Conservation (phyloP, 1,140 invertebrate genomes). For the Caenorhabditis inopinata region DNA sequence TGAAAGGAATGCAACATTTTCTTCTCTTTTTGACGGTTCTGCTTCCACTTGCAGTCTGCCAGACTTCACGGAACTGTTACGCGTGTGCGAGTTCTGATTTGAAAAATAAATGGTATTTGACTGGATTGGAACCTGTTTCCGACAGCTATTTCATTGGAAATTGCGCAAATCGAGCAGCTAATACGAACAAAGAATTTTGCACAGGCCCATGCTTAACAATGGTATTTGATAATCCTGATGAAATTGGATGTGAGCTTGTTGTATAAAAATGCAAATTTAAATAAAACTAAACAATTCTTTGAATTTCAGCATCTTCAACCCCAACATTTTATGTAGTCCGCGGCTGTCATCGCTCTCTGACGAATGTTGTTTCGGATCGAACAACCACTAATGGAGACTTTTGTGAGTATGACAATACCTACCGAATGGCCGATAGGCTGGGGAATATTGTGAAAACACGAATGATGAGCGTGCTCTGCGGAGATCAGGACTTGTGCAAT, state of each 20-base stretch:
- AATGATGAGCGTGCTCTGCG: constrained; percentile 37
- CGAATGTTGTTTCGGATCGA: neutral
- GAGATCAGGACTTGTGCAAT: neutral
- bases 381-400: neutral
- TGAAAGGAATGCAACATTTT: neutral
- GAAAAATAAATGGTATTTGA: constrained; percentile 22
- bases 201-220: constrained; percentile 37
- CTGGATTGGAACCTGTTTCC: constrained; percentile 12
- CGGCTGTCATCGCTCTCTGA: constrained; percentile 35
- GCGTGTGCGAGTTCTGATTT: constrained; percentile 16
- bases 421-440: neutral
- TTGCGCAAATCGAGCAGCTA: neutral
- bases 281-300: neutral
- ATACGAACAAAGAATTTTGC: constrained; percentile 7
- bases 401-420: constrained; percentile 26
- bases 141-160: constrained; percentile 24
- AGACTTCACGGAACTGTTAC: neutral
- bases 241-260: neutral
- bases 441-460: constrained; percentile 3
- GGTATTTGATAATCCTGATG: constrained; percentile 37
- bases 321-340: constrained; percentile 20
- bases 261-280: too few relatives aligned
- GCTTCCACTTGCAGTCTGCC: neutral
- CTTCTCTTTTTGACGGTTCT: neutral
- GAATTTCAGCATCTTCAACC: neutral